Evolutionary conservation across 2,113 vertebrate species (phyloP).

Genomic region (Lates calcarifer): DNA sequence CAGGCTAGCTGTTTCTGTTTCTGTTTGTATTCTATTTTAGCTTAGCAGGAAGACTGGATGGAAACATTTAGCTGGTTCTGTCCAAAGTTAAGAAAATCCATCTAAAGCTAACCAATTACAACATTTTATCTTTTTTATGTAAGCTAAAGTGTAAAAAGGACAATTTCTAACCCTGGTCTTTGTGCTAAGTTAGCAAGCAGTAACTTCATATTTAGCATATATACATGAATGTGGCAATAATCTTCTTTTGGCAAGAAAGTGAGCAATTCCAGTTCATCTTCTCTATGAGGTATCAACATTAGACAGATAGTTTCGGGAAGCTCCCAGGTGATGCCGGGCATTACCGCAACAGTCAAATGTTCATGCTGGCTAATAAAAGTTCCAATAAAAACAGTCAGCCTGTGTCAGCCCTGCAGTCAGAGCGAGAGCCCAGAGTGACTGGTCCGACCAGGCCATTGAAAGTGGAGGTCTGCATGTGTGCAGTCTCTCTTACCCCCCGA

Average conservation of each 20-base stretch:
- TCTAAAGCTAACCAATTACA: too few species aligned
- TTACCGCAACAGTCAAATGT: conserved; percentile 19
- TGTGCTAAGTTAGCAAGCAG: neutral
- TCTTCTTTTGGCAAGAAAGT: neutral
- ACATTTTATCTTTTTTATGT: too few species aligned
- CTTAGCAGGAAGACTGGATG: too few species aligned
- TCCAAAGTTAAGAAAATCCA: too few species aligned
- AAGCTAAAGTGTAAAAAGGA: too few species aligned
- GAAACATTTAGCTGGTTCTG: too few species aligned
- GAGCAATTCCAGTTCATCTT: neutral
- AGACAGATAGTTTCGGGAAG: conserved; percentile 25
- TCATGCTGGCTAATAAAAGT: neutral
- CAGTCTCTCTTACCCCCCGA: neutral
- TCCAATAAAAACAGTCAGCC: neutral
- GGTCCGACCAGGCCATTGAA: conserved; percentile 37
- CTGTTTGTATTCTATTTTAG: too few species aligned
- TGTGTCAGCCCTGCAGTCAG: conserved; percentile 49
- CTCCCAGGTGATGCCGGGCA: conserved; percentile 1
- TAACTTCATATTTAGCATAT: neutral
- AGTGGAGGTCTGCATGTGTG: conserved; percentile 15
- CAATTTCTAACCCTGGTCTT: too few species aligned
- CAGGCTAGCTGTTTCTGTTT: too few species aligned
- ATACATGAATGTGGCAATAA: too few species aligned
- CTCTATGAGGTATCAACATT: neutral
- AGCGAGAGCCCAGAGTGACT: conserved; percentile 56